Percentiles rank a stretch among this genome's conserved stretches.
Conservation (phyloP, 2,113 vertebrate genomes). For the Pterocles orientalis region DNA sequence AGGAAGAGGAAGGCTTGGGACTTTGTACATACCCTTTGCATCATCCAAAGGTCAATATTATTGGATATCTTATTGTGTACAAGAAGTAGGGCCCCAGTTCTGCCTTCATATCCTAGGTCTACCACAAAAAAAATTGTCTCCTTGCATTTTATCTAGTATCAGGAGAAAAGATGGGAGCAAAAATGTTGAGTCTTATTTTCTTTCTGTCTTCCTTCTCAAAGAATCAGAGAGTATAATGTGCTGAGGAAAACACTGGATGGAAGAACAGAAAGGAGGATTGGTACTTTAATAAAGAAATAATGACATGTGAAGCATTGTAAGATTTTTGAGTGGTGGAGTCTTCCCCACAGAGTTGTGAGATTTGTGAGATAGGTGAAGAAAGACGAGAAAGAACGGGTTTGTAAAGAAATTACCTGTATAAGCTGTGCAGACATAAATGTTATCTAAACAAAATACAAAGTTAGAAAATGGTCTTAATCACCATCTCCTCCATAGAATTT, state of each 20-base stretch:
- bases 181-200: not conserved
- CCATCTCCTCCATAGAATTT: not conserved
- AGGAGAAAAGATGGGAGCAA: not conserved
- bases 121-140: not conserved
- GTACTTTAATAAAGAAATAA: not conserved
- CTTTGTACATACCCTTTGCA: not conserved
- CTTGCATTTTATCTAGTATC: not conserved
- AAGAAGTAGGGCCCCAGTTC: not conserved
- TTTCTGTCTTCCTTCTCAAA: not conserved
- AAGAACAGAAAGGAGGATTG: not conserved
- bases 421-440: not conserved
- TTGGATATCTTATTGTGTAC: not conserved
- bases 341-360: not conserved
- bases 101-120: not conserved
- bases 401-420: not conserved
- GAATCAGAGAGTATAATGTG: not conserved
- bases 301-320: not conserved
- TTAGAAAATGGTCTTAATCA: not conserved
- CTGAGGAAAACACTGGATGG: not conserved
- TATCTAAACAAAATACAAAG: not conserved
- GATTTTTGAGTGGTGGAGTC: not conserved
- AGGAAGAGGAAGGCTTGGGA: not conserved
- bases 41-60: not conserved
- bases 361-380: not conserved
- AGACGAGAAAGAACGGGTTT: not conserved